Evolutionary conservation across 2,113 vertebrate species (phyloP), one percentile per base, ranked within the genome.

Genomic region (Galbula dea): DNA sequence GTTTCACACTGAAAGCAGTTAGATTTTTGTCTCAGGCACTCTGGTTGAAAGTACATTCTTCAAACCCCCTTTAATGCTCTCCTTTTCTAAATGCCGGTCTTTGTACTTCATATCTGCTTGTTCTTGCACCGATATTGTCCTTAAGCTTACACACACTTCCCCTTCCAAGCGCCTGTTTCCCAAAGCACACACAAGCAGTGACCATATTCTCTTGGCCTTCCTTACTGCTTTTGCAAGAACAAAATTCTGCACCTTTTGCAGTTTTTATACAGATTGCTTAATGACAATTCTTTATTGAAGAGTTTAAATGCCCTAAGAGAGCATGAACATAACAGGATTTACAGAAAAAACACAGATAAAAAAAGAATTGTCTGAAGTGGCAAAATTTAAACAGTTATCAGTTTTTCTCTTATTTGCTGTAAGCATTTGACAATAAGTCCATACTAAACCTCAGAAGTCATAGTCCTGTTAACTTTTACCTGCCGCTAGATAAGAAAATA

Each of bases 291-390:
- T 19, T 86, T 68, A 76, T 24, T 30, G 36, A 69, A 52, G 36
- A 12, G 34, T 48, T 27, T 32, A 15, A 82, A 57, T 1, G 2
- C 11, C 73, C 68, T 32, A 22, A 66, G 21, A 54, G 8, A 49
- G 26, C 52, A 68, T 24, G 29, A 34, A 41, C 0, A 0, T 18
- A 58, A 23, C 1, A 7, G 11, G 8, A 24, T 22, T 76, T 23
- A 83, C 30, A 57, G 29, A 68, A 83, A 51, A 37, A 34, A 19
- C 7, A 37, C 12, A 22, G 23, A 58, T 23, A 46, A 16, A 32
- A n/a, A 27, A 10, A 43, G 41, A 11, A 43, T 10, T n/a, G 36
- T 80, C 22, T 55, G 7, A 77, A 59, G 43, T 6, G 26, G 36
- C 39, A 63, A 30, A 23, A 62, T 41, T 63, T 45, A 16, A 67